phyloP scores from a whole-genome alignment of 2,797 vertebrate genomes.

The Poliocrania exsul region DNA sequence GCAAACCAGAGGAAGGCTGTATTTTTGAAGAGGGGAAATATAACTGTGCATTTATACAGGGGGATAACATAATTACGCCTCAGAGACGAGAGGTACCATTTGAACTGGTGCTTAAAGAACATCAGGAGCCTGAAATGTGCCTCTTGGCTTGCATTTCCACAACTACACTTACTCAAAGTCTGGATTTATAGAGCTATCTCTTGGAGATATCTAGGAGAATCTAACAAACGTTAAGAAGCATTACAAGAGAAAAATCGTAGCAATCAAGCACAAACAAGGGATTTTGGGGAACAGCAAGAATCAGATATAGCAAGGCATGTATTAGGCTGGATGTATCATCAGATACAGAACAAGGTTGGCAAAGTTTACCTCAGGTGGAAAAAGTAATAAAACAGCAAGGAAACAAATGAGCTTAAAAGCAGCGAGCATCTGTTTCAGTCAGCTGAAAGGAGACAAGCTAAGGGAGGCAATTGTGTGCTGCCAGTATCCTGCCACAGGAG shows the following conservation, averaged over 20 bases:
- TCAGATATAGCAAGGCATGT: slow-evolving; percentile 1
- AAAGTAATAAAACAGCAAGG: slow-evolving; percentile 11
- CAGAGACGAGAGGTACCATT: background rate
- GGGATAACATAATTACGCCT: background rate
- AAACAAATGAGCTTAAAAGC: slow-evolving; percentile 42
- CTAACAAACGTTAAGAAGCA: slow-evolving; percentile 14
- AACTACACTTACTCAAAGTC: background rate
- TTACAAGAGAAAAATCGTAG: slow-evolving; percentile 3
- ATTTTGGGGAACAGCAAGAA: background rate
- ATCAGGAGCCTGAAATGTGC: background rate
- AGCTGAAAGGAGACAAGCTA: slow-evolving; percentile 21
- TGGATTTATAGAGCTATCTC: background rate
- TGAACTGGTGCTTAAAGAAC: slow-evolving; percentile 34
- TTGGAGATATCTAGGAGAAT: background rate
- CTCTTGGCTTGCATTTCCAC: background rate
- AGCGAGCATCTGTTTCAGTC: slow-evolving; percentile 41
- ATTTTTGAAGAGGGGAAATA: background rate
- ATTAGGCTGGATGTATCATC: background rate
- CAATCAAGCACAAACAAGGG: background rate
- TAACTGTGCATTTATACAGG: background rate
- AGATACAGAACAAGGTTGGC: background rate
- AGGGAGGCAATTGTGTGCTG: slow-evolving; percentile 38
- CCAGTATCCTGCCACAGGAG: slow-evolving; percentile 29
- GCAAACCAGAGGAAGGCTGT: background rate
- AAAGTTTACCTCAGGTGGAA: background rate